Base-by-base conservation (phyloP, 1,140 invertebrate genomes). In the Probaryconus sp. region DNA sequence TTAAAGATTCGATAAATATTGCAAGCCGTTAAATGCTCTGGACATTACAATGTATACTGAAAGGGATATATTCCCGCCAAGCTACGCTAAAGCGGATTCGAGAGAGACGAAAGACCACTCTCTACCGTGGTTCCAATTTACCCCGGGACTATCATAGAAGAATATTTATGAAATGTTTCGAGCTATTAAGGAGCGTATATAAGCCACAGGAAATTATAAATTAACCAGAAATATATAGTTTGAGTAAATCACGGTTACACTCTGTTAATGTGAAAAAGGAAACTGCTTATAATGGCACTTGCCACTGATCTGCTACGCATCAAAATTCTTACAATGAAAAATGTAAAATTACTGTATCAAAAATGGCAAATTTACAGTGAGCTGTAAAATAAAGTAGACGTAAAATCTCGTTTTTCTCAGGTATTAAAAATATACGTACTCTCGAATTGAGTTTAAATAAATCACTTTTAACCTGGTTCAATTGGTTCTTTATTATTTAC, bases 111-210 rank as follows among this genome's bases (percentile, higher is more conserved):
- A n/a, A n/a, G n/a, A 58, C 48, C 63, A 56, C 40, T 63, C 58
- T 56, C 58, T 20, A 28, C 33, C 35, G 63, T 40, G 48, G 48
- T 63, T 63, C 42, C 56, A 71, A 71, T n/a, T n/a, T 71, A 70
- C 56, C 61, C 10, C 53, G 7, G 30, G 47, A 24, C 61, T 61
- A 55, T 21, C 26, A 47, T 20, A 42, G 42, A 70, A 70, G 67
- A 61, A 70, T 70, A 70, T 70, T 70, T 70, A 70, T 70, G 67
- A 70, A 70, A 70, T 37, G 67, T 61, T 70, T 33, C 40, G 47
- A 61, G 67, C 67, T 70, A 70, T 70, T 70, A 70, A 33, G 18
- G 48, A 55, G 56, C 55, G 51, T 61, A 61, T 48, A 61, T 61
- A 70, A 61, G 67, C 67, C 67, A 56, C 55, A 42, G 30, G n/a